Percentiles rank a stretch among this genome's conserved stretches.
Evolutionary conservation across 2,797 vertebrate genomes (phyloP).

Genomic region (Scleropages formosus): DNA sequence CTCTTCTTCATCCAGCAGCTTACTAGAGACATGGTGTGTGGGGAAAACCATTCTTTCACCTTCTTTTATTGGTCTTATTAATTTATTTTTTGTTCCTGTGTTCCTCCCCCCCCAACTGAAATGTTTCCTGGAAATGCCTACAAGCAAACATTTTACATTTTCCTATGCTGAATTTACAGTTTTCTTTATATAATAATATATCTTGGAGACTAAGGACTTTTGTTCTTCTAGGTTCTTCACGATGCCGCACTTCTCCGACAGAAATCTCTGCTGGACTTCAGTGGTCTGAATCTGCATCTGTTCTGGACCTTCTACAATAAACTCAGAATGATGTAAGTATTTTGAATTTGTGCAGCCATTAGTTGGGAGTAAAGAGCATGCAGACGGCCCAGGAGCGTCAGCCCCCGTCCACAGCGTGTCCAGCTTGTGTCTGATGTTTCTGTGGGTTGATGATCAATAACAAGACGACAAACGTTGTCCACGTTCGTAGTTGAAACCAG

Average conservation of each 20-base stretch:
- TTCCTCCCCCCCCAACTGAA: not conserved
- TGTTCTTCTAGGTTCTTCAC: slow-evolving; percentile 65
- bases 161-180: not conserved
- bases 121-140: too few species aligned
- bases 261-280: slow-evolving; percentile 87
- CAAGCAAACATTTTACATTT: too few species aligned
- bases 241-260: slow-evolving; percentile 83
- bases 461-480: too few species aligned
- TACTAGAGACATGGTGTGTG: slow-evolving; percentile 83
- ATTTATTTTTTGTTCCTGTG: not conserved
- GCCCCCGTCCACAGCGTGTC: too few species aligned
- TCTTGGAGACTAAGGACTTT: too few species aligned
- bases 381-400: too few species aligned
- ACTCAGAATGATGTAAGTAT: slow-evolving; percentile 86
- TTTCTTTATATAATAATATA: not conserved
- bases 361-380: too few species aligned
- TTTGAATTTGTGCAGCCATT: not conserved
- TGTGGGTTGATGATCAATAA: too few species aligned
- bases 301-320: slow-evolving; percentile 95
- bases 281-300: slow-evolving; percentile 79
- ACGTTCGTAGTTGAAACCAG: too few species aligned
- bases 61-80: not conserved
- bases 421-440: too few species aligned
- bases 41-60: too few species aligned
- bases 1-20: slow-evolving; percentile 93